A percentile compares a stretch with the other conserved stretches of the same genome.
These are phyloP conservation scores for Harpagoxenus sublaevis DNA, from an alignment of 2,888 invertebrate genomes.

Conservation along the genomic window DNA sequence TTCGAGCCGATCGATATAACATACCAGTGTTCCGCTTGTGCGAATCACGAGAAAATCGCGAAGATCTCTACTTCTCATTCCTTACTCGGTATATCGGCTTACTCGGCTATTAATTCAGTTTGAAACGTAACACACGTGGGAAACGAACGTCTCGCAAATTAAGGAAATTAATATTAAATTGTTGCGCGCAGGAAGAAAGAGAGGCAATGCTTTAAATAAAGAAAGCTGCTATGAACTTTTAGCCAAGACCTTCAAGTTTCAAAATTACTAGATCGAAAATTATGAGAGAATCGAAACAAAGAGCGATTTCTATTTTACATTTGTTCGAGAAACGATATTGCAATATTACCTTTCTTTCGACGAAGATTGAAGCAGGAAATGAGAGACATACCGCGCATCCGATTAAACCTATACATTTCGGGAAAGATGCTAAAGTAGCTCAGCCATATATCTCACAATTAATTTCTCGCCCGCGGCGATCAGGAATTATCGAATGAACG, in stretches of 20 bases:
- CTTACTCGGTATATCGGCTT: not conserved
- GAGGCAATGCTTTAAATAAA: not conserved
- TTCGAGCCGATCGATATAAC: constrained; percentile 28
- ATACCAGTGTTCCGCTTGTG: constrained; percentile 26
- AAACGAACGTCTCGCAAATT: not conserved
- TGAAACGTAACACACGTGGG: constrained; percentile 2
- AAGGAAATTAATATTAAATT: constrained; percentile 9
- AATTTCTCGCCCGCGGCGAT: constrained; percentile 46
- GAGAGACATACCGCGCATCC: not conserved
- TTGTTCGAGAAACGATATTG: not conserved
- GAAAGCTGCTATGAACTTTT: too few species aligned
- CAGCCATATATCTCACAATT: constrained; percentile 45
- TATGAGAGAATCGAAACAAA: not conserved
- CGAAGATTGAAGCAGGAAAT: not conserved
- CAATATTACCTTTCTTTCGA: not conserved
- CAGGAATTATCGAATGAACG: constrained; percentile 27
- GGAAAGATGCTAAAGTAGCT: constrained; percentile 39
- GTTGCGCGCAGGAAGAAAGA: not conserved
- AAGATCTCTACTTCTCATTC: not conserved
- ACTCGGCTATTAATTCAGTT: not conserved
- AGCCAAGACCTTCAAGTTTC: not conserved
- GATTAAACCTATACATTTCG: constrained; percentile 17
- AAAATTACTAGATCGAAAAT: not conserved
- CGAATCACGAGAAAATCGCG: constrained; percentile 13
- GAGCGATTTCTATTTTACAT: not conserved